Evolutionary conservation across 2,797 vertebrate species (phyloP), one percentile per base, ranked within the genome.

Genomic region (Brachyalestes nurse): DNA sequence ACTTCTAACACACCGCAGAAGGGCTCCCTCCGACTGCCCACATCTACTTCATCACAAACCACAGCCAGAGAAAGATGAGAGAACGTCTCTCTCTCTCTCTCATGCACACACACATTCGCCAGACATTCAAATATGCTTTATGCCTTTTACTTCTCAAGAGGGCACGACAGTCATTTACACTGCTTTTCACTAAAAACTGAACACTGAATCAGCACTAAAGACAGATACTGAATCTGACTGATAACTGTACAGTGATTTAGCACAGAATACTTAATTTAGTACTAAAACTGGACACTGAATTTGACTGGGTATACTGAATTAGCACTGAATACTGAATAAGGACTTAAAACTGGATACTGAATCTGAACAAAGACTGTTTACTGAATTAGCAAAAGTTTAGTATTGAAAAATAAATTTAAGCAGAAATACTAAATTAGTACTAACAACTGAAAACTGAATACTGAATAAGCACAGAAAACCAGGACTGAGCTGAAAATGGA

Each of bases 1-100:
- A 72, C 66, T 66, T 21, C 67, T 69, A 2, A 14, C 45, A 47
- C 45, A 55, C 60, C 51, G 42, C 77, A 83, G 55, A 65, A 69
- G 55, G 69, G 51, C 65, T 49, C 45, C 42, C 64, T 49, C 58
- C 57, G 49, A 57, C 34, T 10, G 34, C 53, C 21, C 62, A 19
- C 8, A 66, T 72, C 80, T 70, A 19, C 17, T 38, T n/a, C 62
- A 6, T 6, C 60, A 62, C 62, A 40, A n/a, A 40, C 34, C 61
- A 38, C 61, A 64, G n/a, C n/a, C n/a, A n/a, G n/a, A n/a, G n/a
- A n/a, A n/a, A n/a, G n/a, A n/a, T n/a, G n/a, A n/a, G n/a, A 6
- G 45, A 47, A 47, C 10, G 1, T 47, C 4, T 47, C 10, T 47
- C 45, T 47, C 10, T 47, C 45, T 47, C 45, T 47, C 45, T 47